phyloP scores from a whole-genome alignment of 1,140 invertebrate species.

The Caerostris extrusa region DNA sequence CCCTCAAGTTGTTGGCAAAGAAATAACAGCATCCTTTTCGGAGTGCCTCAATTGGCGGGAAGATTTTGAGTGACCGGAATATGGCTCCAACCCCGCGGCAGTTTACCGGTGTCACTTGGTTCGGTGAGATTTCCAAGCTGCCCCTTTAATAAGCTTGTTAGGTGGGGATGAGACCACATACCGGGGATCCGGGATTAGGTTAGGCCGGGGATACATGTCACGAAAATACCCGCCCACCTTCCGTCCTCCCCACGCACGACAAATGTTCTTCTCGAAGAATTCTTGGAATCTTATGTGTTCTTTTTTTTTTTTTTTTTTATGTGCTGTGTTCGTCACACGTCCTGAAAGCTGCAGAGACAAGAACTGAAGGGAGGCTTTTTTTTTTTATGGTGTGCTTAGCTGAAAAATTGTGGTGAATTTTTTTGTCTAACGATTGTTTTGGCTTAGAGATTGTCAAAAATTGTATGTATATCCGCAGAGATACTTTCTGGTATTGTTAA shows the following conservation, averaged over 20 bases:
- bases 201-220: background rate
- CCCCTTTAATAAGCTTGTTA: constrained; percentile 56
- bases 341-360: background rate
- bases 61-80: constrained; percentile 28
- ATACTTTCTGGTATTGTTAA: no score
- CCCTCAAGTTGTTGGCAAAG: background rate
- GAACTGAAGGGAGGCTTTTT: background rate
- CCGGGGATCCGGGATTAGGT: constrained; percentile 42
- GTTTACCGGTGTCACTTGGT: constrained; percentile 33
- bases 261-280: background rate
- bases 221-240: background rate
- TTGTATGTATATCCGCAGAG: no score
- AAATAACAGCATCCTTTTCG: constrained; percentile 16
- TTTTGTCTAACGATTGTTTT: no score
- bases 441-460: no score
- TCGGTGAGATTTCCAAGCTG: constrained; percentile 33
- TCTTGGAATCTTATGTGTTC: constrained; percentile 1
- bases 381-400: no score
- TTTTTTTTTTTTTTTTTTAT: background rate
- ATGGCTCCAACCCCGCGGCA: background rate
- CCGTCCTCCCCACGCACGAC: background rate
- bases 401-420: no score
- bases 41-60: constrained; percentile 17
- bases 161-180: constrained; percentile 9
- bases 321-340: background rate